Percentiles rank a stretch among this genome's conserved stretches.
Evolutionary conservation across 2,888 invertebrate species (phyloP).

Genomic region (Drosophila austrosaltans): DNA sequence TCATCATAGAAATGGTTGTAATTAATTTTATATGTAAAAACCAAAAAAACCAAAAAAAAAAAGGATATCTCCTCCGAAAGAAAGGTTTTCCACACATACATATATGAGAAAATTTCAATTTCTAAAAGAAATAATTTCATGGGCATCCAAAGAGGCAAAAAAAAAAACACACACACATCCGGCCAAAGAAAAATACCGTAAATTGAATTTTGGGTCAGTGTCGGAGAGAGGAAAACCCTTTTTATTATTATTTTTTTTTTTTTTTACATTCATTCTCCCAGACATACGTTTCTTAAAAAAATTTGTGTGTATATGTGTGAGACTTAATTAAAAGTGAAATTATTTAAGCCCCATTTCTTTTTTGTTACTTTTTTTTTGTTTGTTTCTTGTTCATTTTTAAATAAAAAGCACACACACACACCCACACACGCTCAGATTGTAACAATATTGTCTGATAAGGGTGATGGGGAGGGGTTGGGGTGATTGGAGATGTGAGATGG

Average conservation of each 20-base stretch:
- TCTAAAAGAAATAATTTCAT: constrained; percentile 56
- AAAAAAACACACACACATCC: constrained; percentile 19
- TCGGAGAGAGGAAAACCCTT: constrained; percentile 25
- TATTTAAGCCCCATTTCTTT: constrained; percentile 48
- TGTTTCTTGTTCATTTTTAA: constrained; percentile 65
- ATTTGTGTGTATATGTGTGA: constrained; percentile 19
- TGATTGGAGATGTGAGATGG: constrained; percentile 3
- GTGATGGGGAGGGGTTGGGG: not conserved
- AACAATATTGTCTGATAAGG: constrained; percentile 24
- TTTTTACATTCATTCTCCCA: constrained; percentile 19
- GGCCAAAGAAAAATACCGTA: constrained; percentile 39
- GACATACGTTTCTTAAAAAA: constrained; percentile 32
- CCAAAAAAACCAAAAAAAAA: constrained; percentile 34
- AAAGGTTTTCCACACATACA: constrained; percentile 36
- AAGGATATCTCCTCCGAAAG: constrained; percentile 17
- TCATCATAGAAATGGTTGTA: constrained; percentile 64
- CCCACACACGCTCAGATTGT: constrained; percentile 28
- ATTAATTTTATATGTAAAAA: constrained; percentile 58
- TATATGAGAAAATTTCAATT: constrained; percentile 49
- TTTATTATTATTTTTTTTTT: constrained; percentile 14
- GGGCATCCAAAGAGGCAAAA: constrained; percentile 21
- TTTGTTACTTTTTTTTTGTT: constrained; percentile 19
- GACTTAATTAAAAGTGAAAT: constrained; percentile 74
- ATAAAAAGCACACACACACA: constrained; percentile 38
- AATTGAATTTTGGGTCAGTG: constrained; percentile 67